Conservation (phyloP, 2,797 vertebrate genomes). For the Todus mexicanus region DNA sequence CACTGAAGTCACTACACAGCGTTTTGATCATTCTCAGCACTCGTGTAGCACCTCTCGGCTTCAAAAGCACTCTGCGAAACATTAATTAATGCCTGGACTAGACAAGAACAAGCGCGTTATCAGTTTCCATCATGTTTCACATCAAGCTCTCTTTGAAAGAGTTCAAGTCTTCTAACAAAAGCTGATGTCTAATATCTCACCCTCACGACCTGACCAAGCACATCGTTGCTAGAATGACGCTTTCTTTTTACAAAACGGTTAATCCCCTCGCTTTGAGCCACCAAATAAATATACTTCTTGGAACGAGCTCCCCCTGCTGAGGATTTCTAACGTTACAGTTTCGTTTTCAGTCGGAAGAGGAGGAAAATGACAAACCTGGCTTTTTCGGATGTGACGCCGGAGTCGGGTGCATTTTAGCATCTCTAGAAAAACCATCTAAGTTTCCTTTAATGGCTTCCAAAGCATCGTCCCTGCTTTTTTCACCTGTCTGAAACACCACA, state of each 20-base stretch:
- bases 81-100: constrained; percentile 12
- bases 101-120: neutral
- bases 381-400: constrained; percentile 91
- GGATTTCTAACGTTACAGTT: neutral
- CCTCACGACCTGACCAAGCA: neutral
- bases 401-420: constrained; percentile 97
- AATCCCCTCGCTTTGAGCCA: neutral
- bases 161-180: neutral
- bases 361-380: constrained; percentile 80
- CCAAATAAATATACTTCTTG: neutral
- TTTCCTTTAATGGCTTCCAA: constrained; percentile 99
- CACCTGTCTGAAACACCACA: constrained; percentile 79
- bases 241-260: neutral
- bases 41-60: neutral
- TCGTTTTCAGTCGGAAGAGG: neutral
- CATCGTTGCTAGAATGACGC: neutral
- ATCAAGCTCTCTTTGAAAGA: neutral
- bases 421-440: constrained; percentile 97
- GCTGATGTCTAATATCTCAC: neutral
- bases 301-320: neutral
- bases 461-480: constrained; percentile 95
- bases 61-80: constrained; percentile 32
- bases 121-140: neutral
- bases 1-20: neutral
- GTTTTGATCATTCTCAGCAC: neutral